Base-by-base conservation (phyloP, 2,888 invertebrate species). In the Lithodes maja region DNA sequence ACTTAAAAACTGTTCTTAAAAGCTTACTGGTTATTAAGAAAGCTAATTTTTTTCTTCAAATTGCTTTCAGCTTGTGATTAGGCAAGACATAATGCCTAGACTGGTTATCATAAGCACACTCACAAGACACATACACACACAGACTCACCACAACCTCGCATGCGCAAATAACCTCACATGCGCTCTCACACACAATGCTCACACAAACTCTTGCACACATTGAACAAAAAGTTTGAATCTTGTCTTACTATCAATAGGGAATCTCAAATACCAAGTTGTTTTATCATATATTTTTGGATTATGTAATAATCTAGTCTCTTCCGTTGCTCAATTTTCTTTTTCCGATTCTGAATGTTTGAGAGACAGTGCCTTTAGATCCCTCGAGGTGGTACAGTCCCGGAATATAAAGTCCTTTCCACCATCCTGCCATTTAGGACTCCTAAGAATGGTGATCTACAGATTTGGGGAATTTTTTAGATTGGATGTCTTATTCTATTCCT, bases 351-450 rank as follows among this genome's bases (percentile, higher is more conserved):
- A 69, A 50, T 53, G 50, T 69, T 61, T 33, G n/a, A 3, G 50
- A 89, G 68, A 68, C 88, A 88, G 88, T 89, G 88, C 88, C 88
- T 89, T 89, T 84, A 55, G n/a, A n/a, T 7, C 50, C 15, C 33
- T 54, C 49, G 55, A 52, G 54, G 50, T 49, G 50, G 54, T 71
- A 17, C 68, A 61, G 33, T 33, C 68, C 68, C 68, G 15, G 7
- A 61, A 12, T 15, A 61, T 61, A 15, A 7, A 61, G 9, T 61
- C 2, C 68, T 12, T 12, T 61, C 15, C 15, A 61, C 1, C 68
- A 61, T 15, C 68, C 15, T 61, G 7, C 15, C 7, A 61, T 61
- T 61, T 15, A 61, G 15, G 33, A 33, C 33, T 33, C 33, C 33
- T 33, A 33, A 33, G 33, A 33, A 33, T 33, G 33, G 33, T 33